phyloP scores from a whole-genome alignment of 2,888 invertebrate genomes.

The Yponomeuta evonymella region DNA sequence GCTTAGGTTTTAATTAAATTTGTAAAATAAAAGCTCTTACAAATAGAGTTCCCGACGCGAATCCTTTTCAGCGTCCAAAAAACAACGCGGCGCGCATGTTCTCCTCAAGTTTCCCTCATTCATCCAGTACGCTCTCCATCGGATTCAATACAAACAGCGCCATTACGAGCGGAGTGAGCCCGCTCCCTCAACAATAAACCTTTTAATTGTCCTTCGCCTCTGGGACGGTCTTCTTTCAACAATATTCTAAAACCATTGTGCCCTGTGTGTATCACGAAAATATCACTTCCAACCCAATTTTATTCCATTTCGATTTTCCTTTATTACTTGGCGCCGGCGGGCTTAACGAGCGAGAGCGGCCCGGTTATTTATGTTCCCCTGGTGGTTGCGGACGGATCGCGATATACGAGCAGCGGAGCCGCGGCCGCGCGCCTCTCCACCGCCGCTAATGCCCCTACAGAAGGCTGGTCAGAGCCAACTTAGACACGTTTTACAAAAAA shows the following conservation, averaged over 20 bases:
- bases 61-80: constrained; percentile 50
- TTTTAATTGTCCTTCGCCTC: constrained; percentile 67
- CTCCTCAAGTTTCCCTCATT: constrained; percentile 51
- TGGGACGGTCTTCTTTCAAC: constrained; percentile 54
- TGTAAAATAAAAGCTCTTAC: constrained; percentile 51
- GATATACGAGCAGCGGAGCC: constrained; percentile 54
- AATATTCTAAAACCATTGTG: constrained; percentile 66
- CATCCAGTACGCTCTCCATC: constrained; percentile 52
- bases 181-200: constrained; percentile 55
- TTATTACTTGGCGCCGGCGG: constrained; percentile 73
- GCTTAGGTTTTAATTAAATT: constrained; percentile 55
- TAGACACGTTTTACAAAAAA: background rate
- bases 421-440: background rate
- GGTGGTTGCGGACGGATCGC: constrained; percentile 71
- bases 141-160: constrained; percentile 59
- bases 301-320: constrained; percentile 76
- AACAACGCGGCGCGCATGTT: constrained; percentile 38
- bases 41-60: constrained; percentile 48
- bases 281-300: constrained; percentile 73
- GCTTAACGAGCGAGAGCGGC: constrained; percentile 73
- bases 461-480: background rate
- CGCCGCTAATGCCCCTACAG: background rate
- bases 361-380: constrained; percentile 74
- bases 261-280: constrained; percentile 64
- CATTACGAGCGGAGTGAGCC: constrained; percentile 46